A percentile compares a stretch with the other conserved stretches of the same genome.
phyloP scores from a whole-genome alignment of 2,888 invertebrate species.

The Polydesmus complanatus region DNA sequence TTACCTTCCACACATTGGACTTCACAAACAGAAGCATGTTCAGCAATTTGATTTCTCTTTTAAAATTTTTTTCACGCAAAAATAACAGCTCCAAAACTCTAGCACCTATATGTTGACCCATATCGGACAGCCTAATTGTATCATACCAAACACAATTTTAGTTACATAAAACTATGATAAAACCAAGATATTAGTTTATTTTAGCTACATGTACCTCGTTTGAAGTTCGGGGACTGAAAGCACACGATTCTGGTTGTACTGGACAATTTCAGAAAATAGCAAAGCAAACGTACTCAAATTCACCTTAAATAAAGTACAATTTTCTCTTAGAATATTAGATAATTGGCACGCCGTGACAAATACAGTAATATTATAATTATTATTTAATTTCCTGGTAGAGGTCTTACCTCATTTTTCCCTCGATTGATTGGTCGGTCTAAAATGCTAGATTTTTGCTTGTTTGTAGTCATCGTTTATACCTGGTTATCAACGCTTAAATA shows the following conservation, averaged over 20 bases:
- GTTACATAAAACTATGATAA: background rate
- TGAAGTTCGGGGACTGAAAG: slow-evolving; percentile 41
- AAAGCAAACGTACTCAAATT: slow-evolving; percentile 85
- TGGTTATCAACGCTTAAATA: too few species aligned
- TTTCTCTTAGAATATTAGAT: too few species aligned
- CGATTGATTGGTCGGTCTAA: slow-evolving; percentile 81
- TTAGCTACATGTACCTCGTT: slow-evolving; percentile 44
- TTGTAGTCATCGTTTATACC: slow-evolving; percentile 13
- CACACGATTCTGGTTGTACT: slow-evolving; percentile 69
- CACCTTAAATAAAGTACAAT: slow-evolving; percentile 30
- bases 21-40: slow-evolving; percentile 92
- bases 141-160: background rate
- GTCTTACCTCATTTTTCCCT: slow-evolving; percentile 69
- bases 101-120: slow-evolving; percentile 89
- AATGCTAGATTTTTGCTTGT: slow-evolving; percentile 35
- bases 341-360: too few species aligned
- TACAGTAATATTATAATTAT: too few species aligned
- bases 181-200: too few species aligned
- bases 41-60: slow-evolving; percentile 84
- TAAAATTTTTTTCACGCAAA: slow-evolving; percentile 80
- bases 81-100: slow-evolving; percentile 87
- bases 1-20: slow-evolving; percentile 78
- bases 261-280: slow-evolving; percentile 93
- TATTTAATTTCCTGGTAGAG: slow-evolving; percentile 4
- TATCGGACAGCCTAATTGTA: slow-evolving; percentile 61